Conservation (phyloP, 2,113 vertebrate species). For the Terrapene triunguis region DNA sequence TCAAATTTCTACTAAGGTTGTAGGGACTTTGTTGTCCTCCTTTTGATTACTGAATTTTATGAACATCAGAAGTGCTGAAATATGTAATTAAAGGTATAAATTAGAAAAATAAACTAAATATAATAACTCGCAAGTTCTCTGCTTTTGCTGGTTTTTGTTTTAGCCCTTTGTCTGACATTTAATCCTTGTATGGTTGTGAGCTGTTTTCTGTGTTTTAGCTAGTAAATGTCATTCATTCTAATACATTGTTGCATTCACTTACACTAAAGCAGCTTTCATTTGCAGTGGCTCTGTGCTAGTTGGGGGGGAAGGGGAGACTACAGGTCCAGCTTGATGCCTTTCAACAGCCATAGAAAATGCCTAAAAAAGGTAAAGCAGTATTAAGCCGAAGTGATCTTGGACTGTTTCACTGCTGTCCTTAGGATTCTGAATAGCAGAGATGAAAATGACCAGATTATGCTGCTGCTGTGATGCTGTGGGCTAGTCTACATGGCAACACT, state of each 20-base stretch:
- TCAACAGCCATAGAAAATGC: constrained; percentile 28
- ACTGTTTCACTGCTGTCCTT: background rate
- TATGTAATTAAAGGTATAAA: constrained; percentile 1
- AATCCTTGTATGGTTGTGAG: constrained; percentile 53
- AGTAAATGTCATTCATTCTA: constrained; percentile 79
- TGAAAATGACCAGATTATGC: background rate
- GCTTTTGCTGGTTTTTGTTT: constrained; percentile 28
- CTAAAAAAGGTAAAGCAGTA: constrained; percentile 12
- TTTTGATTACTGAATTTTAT: background rate
- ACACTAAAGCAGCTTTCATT: constrained; percentile 73
- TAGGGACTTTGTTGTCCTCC: background rate
- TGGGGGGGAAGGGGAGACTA: background rate
- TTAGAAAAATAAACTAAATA: background rate
- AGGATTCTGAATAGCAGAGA: background rate
- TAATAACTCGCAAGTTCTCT: constrained; percentile 30
- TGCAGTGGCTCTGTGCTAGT: constrained; percentile 31
- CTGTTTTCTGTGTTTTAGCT: constrained; percentile 66
- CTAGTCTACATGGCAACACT: too few species aligned
- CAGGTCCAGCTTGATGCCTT: constrained; percentile 53
- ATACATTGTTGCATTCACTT: constrained; percentile 75
- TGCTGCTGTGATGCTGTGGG: background rate
- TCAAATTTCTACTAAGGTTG: background rate
- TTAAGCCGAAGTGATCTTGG: background rate
- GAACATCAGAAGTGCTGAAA: background rate
- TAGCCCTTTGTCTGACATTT: constrained; percentile 71